These are phyloP conservation scores for Mormyrus hasselquistii DNA, from an alignment of 2,797 vertebrate species.

Conservation along the genomic window DNA sequence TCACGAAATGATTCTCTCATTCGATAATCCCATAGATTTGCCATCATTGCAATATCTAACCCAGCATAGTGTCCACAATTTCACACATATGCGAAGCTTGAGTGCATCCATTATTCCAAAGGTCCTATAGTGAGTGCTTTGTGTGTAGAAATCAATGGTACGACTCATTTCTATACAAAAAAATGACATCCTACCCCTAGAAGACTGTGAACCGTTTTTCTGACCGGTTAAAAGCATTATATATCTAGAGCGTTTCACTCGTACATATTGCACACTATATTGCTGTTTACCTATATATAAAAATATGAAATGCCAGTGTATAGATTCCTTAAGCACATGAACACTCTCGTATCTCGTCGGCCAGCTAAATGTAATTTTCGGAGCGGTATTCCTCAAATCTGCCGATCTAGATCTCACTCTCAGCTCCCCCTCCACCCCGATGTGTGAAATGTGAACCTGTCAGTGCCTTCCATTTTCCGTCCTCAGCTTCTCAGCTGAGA, in stretches of 20 bases:
- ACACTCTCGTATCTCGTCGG: not conserved
- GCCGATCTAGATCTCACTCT: constrained; percentile 2
- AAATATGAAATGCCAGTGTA: not conserved
- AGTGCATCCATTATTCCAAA: not conserved
- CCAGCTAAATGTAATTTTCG: constrained; percentile 13
- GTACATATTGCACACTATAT: not conserved
- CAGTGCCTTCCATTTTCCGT: constrained; percentile 43
- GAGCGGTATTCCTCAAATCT: constrained; percentile 19
- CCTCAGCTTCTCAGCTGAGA: constrained; percentile 43
- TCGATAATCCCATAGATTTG: constrained; percentile 7
- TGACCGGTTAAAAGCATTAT: not conserved
- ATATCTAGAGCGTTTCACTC: not conserved
- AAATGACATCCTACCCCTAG: not conserved
- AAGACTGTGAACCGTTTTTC: not conserved
- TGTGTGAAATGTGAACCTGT: constrained; percentile 41
- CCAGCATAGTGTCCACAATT: not conserved
- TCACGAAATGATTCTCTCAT: not conserved
- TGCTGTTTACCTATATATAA: not conserved
- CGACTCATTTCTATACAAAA: not conserved
- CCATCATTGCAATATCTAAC: not conserved
- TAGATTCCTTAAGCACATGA: constrained; percentile 12
- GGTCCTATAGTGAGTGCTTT: not conserved
- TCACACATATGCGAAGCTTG: not conserved
- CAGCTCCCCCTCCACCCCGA: not conserved
- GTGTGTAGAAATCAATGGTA: not conserved